A percentile compares a stretch with the other conserved stretches of the same genome.
These are phyloP conservation scores for Hemicentrotus pulcherrimus DNA, from an alignment of 35 echinoderm and acorn worm genomes.

Conservation along the genomic window DNA sequence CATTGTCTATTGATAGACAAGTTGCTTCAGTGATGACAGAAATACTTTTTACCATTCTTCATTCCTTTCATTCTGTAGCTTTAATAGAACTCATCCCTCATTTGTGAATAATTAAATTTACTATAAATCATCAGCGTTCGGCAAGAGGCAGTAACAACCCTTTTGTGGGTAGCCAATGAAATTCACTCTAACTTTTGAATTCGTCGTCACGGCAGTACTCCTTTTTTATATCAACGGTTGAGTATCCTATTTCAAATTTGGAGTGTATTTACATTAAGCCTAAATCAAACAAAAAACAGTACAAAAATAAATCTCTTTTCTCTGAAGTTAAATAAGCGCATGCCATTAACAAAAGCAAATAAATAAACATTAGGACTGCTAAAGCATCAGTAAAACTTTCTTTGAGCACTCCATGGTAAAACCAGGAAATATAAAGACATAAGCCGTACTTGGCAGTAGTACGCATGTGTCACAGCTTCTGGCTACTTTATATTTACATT, in stretches of 20 bases:
- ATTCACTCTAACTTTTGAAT: too few species aligned
- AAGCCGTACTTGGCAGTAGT: not conserved
- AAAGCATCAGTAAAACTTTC: not conserved
- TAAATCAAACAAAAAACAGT: not conserved
- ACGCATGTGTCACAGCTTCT: not conserved
- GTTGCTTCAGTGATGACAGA: too few species aligned
- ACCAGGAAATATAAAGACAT: not conserved
- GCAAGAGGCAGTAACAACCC: too few species aligned
- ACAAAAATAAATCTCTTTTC: not conserved
- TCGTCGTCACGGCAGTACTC: too few species aligned
- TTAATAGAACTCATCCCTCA: too few species aligned
- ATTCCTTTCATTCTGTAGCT: too few species aligned
- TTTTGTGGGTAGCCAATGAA: too few species aligned
- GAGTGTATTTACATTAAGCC: not conserved
- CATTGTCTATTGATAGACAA: too few species aligned
- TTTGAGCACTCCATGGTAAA: not conserved
- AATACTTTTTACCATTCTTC: too few species aligned
- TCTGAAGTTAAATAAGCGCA: not conserved
- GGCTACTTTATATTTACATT: not conserved
- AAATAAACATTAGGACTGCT: not conserved
- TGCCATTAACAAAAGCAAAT: not conserved
- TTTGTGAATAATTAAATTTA: too few species aligned
- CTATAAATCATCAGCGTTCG: too few species aligned
- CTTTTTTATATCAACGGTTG: not conserved
- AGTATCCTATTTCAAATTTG: not conserved